Percentiles rank a stretch among this genome's conserved stretches.
phyloP scores from a whole-genome alignment of 1,140 invertebrate species.

The Plectrocnemia conspersa region DNA sequence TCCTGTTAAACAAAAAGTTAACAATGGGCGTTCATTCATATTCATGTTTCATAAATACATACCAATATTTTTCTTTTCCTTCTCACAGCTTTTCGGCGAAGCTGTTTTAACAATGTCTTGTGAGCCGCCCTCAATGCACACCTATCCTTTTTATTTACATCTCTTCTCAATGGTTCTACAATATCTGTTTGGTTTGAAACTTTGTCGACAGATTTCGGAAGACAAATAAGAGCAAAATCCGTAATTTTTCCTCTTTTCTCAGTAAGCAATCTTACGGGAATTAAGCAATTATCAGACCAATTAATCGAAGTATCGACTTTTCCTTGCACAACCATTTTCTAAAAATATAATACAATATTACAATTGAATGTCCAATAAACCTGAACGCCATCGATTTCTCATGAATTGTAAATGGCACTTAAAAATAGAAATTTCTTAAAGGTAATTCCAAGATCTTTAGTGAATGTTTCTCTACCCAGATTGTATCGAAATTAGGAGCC shows the following conservation, averaged over 20 bases:
- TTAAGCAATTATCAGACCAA: slow-evolving; percentile 44
- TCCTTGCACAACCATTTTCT: slow-evolving; percentile 26
- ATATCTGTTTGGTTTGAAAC: slow-evolving; percentile 41
- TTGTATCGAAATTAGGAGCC: too few species aligned
- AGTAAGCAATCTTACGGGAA: slow-evolving; percentile 53
- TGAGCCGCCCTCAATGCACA: slow-evolving; percentile 56
- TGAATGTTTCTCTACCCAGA: too few species aligned
- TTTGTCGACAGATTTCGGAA: slow-evolving; percentile 56
- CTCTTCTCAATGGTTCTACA: slow-evolving; percentile 54
- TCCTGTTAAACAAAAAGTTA: slow-evolving; percentile 33
- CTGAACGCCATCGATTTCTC: not conserved
- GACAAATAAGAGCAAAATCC: slow-evolving; percentile 60
- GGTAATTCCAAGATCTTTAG: too few species aligned
- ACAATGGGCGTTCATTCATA: not conserved
- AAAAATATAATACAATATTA: slow-evolving; percentile 34
- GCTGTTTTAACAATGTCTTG: slow-evolving; percentile 54
- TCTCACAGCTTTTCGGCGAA: slow-evolving; percentile 54
- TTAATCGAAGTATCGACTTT: slow-evolving; percentile 7
- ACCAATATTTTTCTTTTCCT: slow-evolving; percentile 45
- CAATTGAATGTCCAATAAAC: slow-evolving; percentile 34
- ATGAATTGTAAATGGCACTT: too few species aligned
- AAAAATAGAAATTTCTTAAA: too few species aligned
- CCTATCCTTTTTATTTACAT: slow-evolving; percentile 55
- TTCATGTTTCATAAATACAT: slow-evolving; percentile 6
- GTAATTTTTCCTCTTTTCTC: slow-evolving; percentile 47